phyloP scores from a whole-genome alignment of 2,797 vertebrate genomes.

The Eulemur rubriventer region DNA sequence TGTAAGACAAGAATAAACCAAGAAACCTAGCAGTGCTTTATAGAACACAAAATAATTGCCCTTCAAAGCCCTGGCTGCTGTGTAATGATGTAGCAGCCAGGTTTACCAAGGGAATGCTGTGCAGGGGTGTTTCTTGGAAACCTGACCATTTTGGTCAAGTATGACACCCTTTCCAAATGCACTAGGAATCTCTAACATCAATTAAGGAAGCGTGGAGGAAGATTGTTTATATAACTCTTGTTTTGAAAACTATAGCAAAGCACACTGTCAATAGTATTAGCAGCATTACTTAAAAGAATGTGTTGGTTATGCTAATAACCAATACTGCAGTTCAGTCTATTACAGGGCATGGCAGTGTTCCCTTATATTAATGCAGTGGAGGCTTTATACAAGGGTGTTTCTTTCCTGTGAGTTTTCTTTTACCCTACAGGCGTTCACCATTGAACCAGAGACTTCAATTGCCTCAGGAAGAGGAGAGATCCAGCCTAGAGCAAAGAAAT shows the following conservation, averaged over 20 bases:
- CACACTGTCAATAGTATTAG: background rate
- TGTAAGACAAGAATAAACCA: background rate
- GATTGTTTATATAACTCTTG: background rate
- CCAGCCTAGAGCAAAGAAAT: background rate
- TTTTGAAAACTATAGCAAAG: background rate
- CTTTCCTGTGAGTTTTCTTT: background rate
- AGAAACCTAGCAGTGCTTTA: background rate
- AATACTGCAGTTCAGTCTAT: background rate
- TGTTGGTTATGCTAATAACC: background rate
- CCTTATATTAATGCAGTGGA: background rate
- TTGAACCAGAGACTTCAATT: background rate
- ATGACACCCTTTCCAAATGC: background rate
- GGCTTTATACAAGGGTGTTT: background rate
- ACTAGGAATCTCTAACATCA: background rate
- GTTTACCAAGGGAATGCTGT: background rate
- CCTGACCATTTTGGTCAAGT: background rate
- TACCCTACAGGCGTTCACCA: background rate
- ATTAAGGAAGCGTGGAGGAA: background rate
- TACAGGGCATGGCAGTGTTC: background rate
- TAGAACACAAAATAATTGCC: background rate
- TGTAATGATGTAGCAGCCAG: background rate
- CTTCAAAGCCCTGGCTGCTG: background rate
- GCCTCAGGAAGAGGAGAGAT: background rate
- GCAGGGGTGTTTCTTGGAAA: background rate
- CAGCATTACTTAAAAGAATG: background rate